These are phyloP conservation scores for Aleiodes leptofemur DNA, from an alignment of 2,888 invertebrate species.

Conservation along the genomic window DNA sequence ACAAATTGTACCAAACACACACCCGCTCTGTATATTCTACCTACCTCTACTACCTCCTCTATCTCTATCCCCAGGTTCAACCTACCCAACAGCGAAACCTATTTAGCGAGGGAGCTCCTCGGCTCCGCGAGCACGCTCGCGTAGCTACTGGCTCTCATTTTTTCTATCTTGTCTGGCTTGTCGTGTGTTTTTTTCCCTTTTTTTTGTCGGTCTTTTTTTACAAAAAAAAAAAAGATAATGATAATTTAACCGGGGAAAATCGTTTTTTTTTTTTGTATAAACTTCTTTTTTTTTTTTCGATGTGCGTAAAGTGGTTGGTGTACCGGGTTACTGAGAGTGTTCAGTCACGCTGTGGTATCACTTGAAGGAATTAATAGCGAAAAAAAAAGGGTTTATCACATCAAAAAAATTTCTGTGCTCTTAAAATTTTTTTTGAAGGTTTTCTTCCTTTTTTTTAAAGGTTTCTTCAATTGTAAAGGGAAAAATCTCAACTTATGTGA, in stretches of 20 bases:
- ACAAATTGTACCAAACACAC: constrained; percentile 56
- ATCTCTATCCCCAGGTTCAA: constrained; percentile 58
- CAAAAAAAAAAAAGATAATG: too few species aligned
- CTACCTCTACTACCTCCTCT: constrained; percentile 46
- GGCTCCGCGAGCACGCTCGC: constrained; percentile 53
- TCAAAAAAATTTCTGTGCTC: too few species aligned
- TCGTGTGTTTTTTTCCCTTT: too few species aligned
- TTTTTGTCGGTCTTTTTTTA: too few species aligned
- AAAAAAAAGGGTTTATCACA: too few species aligned
- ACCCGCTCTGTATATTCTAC: constrained; percentile 57
- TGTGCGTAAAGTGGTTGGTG: background rate
- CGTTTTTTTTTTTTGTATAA: too few species aligned
- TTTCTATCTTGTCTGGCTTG: too few species aligned
- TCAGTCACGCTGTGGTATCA: constrained; percentile 11
- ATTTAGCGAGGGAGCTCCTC: constrained; percentile 61
- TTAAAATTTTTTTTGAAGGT: too few species aligned
- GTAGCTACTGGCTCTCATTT: constrained; percentile 42
- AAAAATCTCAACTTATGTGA: background rate
- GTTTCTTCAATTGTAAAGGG: too few species aligned
- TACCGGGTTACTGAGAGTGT: background rate
- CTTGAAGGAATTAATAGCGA: background rate
- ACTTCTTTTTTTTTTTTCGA: background rate
- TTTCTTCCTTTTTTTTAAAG: too few species aligned
- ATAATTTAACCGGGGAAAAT: too few species aligned
- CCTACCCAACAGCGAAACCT: constrained; percentile 60